Base-by-base conservation (phyloP, 2,888 invertebrate species). In the Spodoptera picta region DNA sequence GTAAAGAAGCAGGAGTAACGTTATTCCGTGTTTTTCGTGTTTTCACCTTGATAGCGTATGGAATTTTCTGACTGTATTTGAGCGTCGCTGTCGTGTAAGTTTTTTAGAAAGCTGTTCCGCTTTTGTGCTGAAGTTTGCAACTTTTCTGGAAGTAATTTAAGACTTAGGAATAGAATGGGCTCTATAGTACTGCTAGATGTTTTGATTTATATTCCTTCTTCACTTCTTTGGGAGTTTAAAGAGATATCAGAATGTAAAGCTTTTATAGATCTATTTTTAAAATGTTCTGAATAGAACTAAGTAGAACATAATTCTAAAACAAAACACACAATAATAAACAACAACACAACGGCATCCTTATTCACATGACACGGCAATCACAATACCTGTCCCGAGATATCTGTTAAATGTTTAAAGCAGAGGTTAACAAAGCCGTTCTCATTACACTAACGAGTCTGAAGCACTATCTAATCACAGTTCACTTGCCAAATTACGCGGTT, bases 401-500 rank as follows among this genome's bases (percentile, higher is more conserved):
- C 80, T 84, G 83, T 82, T 84, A 84, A 86, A 84, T 83, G 84
- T 84, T 82, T 77, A 83, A 86, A 88, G 84, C 85, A 85, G 87
- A 90, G 90, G 90, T 90, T 91, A 90, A 90, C 90, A 90, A 88
- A 88, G 88, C 88, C 82, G 84, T 90, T 86, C 89, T 92, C 91
- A 92, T 94, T 92, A 91, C 83, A 86, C 85, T 92, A 94, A 93
- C 92, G 90, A 92, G 92, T 85, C 86, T 85, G 86, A 89, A 90
- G 90, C 92, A 92, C 92, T 92, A 92, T 93, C 93, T 93, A 93
- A 93, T 93, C 92, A 92, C 89, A 89, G 90, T 82, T 89, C 87
- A 90, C 90, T 91, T 94, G 93, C 93, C 93, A 93, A 94, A 94
- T 93, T 93, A 92, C 90, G 90, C 90, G 89, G 90, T 89, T 86